Percentiles rank a stretch among this genome's conserved stretches.
These are phyloP conservation scores for Schizaphis graminum DNA, from an alignment of 2,888 invertebrate species.

Conservation along the genomic window DNA sequence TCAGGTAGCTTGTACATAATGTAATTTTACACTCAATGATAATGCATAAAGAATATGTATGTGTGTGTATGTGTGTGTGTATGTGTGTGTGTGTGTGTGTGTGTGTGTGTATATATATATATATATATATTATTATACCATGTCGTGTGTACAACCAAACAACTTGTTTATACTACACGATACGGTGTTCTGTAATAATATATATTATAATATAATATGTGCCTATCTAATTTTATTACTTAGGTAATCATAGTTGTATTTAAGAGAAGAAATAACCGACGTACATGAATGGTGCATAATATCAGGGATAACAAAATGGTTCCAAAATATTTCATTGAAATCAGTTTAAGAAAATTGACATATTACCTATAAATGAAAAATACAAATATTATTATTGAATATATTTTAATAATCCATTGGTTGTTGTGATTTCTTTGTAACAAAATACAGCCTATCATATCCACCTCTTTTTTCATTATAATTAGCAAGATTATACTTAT, in stretches of 20 bases:
- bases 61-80: neutral
- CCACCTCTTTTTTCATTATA: no score
- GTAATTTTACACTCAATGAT: constrained; percentile 6
- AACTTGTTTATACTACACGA: neutral
- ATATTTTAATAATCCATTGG: no score
- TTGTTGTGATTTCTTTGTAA: no score
- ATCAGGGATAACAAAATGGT: no score
- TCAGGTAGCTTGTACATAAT: constrained; percentile 2
- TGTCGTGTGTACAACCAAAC: neutral
- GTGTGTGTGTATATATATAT: neutral
- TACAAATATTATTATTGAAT: neutral
- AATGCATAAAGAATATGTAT: neutral
- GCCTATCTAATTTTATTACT: neutral
- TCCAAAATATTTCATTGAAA: neutral
- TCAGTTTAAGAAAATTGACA: neutral
- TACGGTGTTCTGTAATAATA: neutral
- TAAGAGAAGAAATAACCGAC: neutral
- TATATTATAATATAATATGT: neutral
- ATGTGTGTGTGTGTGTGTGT: neutral
- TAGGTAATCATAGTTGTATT: neutral
- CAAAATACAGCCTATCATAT: no score
- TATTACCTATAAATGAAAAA: neutral
- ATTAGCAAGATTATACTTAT: neutral
- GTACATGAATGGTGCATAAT: neutral
- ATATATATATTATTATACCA: neutral